These are phyloP conservation scores for Plusia festucae DNA, from an alignment of 2,888 invertebrate genomes.

Conservation along the genomic window DNA sequence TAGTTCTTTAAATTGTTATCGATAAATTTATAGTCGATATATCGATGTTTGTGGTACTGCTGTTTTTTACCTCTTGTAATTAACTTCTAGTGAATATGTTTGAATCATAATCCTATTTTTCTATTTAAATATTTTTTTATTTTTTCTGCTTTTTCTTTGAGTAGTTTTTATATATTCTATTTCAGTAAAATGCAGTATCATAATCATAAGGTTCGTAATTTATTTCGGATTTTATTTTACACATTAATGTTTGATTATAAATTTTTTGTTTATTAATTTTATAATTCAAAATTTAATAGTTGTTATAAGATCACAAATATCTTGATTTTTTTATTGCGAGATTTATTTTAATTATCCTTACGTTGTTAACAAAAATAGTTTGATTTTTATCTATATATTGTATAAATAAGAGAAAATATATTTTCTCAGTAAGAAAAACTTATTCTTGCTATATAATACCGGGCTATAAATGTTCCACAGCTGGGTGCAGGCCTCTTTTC, in stretches of 20 bases:
- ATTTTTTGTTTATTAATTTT: constrained; percentile 39
- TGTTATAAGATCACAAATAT: constrained; percentile 34
- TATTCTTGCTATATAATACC: too few species aligned
- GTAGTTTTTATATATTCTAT: not conserved
- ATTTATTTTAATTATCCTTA: too few species aligned
- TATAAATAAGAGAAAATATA: too few species aligned
- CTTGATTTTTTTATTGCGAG: too few species aligned
- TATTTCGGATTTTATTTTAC: constrained; percentile 26
- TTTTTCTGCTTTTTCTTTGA: not conserved
- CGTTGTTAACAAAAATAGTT: too few species aligned
- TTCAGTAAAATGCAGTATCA: constrained; percentile 9
- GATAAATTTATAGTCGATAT: constrained; percentile 17
- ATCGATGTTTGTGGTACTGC: constrained; percentile 17
- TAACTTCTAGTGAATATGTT: constrained; percentile 7
- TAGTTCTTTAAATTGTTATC: constrained; percentile 16
- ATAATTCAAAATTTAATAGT: constrained; percentile 32
- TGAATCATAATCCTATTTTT: not conserved
- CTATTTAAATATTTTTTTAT: not conserved
- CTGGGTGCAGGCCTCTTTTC: too few species aligned
- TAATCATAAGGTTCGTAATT: constrained; percentile 10
- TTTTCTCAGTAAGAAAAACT: too few species aligned
- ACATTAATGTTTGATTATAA: constrained; percentile 1
- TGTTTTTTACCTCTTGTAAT: too few species aligned
- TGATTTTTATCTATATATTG: too few species aligned
- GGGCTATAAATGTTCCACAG: too few species aligned